Conservation (phyloP, 2,888 invertebrate genomes). For the Drosophila bunnanda region DNA sequence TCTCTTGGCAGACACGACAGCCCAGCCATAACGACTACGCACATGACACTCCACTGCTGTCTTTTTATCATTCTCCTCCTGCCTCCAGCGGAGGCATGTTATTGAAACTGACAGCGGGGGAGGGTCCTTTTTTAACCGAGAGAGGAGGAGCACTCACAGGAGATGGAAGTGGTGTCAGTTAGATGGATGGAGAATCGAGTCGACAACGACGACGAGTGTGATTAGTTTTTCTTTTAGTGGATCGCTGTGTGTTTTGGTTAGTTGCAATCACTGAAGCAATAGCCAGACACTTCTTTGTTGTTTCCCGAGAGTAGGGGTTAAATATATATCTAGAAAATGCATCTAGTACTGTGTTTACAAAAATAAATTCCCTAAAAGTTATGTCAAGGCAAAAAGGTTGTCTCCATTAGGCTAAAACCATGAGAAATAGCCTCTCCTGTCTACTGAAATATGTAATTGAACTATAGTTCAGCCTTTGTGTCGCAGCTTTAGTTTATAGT, state of each 20-base stretch:
- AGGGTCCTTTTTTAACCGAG: constrained; percentile 39
- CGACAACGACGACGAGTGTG: constrained; percentile 18
- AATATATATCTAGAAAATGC: not conserved
- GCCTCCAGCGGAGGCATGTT: constrained; percentile 11
- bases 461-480: not conserved
- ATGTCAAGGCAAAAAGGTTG: not conserved
- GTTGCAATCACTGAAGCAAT: not conserved
- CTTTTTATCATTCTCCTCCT: constrained; percentile 11
- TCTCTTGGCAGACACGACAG: constrained; percentile 13
- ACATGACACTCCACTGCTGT: constrained; percentile 27
- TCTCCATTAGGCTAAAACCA: not conserved
- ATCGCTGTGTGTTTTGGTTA: not conserved
- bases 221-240: constrained; percentile 27
- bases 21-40: constrained; percentile 38
- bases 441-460: not conserved
- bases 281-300: not conserved
- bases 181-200: constrained; percentile 25
- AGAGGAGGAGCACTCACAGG: not conserved
- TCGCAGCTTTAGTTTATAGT: not conserved
- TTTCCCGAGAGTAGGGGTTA: not conserved
- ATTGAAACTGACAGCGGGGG: constrained; percentile 61
- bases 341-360: not conserved
- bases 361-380: too few relatives aligned
- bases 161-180: constrained; percentile 20
- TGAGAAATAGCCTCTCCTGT: not conserved